A percentile compares a stretch with the other conserved stretches of the same genome.
These are phyloP conservation scores for Hypomecis atomaria DNA, from an alignment of 2,888 invertebrate genomes.

Conservation along the genomic window DNA sequence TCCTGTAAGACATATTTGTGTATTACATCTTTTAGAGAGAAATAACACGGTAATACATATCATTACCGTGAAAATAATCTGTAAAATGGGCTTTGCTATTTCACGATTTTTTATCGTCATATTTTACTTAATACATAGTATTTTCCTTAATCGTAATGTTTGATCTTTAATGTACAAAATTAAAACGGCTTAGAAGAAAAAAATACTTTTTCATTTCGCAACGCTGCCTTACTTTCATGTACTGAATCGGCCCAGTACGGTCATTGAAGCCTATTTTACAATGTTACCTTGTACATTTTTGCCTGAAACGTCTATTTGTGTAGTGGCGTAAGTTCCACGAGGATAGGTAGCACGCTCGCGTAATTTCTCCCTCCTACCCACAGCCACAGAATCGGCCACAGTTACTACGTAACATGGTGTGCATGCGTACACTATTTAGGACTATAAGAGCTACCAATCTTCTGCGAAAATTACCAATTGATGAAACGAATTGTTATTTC, in stretches of 20 bases:
- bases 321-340: neutral
- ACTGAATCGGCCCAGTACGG: no score
- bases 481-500: neutral
- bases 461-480: neutral
- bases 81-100: no score
- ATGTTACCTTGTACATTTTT: neutral
- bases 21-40: no score
- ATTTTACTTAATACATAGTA: no score
- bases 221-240: neutral
- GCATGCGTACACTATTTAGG: neutral
- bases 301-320: neutral
- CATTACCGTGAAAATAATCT: no score
- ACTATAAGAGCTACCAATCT: constrained; percentile 2
- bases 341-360: constrained; percentile 24
- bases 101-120: no score
- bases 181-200: no score
- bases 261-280: no score
- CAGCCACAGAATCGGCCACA: neutral
- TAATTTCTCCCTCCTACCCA: constrained; percentile 21
- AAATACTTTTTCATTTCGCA: no score
- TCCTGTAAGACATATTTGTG: neutral
- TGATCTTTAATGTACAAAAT: no score
- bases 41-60: no score
- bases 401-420: neutral
- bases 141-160: no score